Evolutionary conservation across 2,797 vertebrate species (phyloP).

Genomic region (Tarsius wallacei): DNA sequence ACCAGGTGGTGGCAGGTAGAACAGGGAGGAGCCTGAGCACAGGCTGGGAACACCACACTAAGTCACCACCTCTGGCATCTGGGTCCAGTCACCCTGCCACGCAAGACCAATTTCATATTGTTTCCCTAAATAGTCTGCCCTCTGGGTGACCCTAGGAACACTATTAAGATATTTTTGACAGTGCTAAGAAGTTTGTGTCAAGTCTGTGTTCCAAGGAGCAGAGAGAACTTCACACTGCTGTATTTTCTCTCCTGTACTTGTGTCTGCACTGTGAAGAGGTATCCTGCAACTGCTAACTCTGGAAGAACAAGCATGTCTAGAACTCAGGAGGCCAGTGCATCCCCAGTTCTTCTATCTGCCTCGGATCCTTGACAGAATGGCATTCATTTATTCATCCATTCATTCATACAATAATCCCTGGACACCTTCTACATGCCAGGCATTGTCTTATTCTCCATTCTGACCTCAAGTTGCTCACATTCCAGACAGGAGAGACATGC

Average conservation of each 20-base stretch:
- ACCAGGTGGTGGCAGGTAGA: constrained; percentile 37
- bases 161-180: constrained; percentile 24
- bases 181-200: neutral
- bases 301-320: neutral
- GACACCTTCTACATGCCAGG: neutral
- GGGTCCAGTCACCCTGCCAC: neutral
- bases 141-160: neutral
- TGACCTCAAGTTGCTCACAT: neutral
- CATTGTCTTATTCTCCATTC: neutral
- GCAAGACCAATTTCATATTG: constrained; percentile 59
- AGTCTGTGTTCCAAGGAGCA: constrained; percentile 44
- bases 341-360: neutral
- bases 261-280: neutral
- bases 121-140: constrained; percentile 69
- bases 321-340: neutral
- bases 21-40: constrained; percentile 72
- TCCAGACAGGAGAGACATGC: neutral
- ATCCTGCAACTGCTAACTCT: neutral
- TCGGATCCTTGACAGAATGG: neutral
- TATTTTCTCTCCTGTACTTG: neutral
- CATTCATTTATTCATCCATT: neutral
- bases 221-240: neutral
- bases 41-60: constrained; percentile 38
- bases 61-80: constrained; percentile 70
- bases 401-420: neutral